Evolutionary conservation across 1,140 invertebrate genomes (phyloP), one percentile per base, ranked within the genome.

Genomic region (Sarcophaga bullata): DNA sequence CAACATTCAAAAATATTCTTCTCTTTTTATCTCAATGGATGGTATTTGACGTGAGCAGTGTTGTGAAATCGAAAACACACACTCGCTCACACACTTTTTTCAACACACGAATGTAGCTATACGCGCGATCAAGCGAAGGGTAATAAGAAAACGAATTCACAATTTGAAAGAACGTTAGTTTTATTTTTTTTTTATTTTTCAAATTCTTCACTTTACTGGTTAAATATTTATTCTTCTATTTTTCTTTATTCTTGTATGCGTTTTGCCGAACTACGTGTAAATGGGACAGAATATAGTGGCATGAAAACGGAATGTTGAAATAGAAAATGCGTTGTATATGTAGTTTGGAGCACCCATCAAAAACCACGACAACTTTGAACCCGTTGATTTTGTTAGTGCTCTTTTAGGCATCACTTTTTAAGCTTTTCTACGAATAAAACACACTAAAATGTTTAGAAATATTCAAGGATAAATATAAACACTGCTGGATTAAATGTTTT

Each of bases 281-380:
- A n/a, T 78, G 49, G 49, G 75, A 52, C 48, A 78, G n/a, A 78
- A 48, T 11, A 25, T 13, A 17, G 19, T 50, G 19, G 62, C 75
- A 78, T 47, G 73, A 76, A 48, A 17, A 49, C 15, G 75, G 75
- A 78, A 78, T 78, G 75, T 78, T 50, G 19, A 68, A 68, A 19
- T 25, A 19, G 62, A 19, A 68, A 68, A 68, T 68, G n/a, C 17
- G 17, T 68, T 19, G 62, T 68, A 68, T 68, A 19, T 68, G 62
- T 78, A 50, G 48, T 78, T 78, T 78, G 75, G 49, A 50, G 75
- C 75, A 49, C 73, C 73, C 73, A 76, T 76, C 73, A 78, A 78
- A 78, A 19, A 78, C 75, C 75, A 78, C 47, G 48, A 78, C 75
- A 50, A 17, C 75, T 25, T 78, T 13, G 48, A 78, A 19, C n/a